These are phyloP conservation scores for Aporophyla nigra DNA, from an alignment of 2,888 invertebrate species.

Conservation along the genomic window DNA sequence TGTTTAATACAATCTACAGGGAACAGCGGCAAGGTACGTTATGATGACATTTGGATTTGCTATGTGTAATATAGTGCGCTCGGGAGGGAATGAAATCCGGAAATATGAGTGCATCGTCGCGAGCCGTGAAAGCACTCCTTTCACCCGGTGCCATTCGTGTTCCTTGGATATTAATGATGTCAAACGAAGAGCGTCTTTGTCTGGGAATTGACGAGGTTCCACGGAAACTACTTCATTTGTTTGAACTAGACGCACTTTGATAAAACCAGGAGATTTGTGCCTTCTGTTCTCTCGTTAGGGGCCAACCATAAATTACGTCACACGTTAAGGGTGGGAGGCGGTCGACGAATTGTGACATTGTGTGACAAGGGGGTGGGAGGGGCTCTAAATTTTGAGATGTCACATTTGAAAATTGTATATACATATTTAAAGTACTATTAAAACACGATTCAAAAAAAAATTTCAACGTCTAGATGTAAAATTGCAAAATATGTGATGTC, in stretches of 20 bases:
- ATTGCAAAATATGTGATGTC: too few species aligned
- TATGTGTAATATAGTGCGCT: slow-evolving; percentile 78
- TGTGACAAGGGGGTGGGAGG: too few species aligned
- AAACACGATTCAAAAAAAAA: too few species aligned
- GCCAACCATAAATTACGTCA: too few species aligned
- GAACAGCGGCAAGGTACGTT: slow-evolving; percentile 81
- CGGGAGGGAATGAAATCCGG: slow-evolving; percentile 78
- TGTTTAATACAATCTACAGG: slow-evolving; percentile 85
- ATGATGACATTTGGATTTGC: slow-evolving; percentile 81
- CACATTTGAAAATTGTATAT: too few species aligned
- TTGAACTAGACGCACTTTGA: slow-evolving; percentile 65
- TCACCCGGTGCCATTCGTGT: slow-evolving; percentile 70
- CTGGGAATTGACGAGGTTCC: slow-evolving; percentile 76
- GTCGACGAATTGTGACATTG: too few species aligned
- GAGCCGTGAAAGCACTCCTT: slow-evolving; percentile 72
- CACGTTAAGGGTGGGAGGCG: too few species aligned
- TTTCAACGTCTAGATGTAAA: too few species aligned
- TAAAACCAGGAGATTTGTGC: slow-evolving; percentile 46
- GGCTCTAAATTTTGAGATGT: too few species aligned
- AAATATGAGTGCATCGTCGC: slow-evolving; percentile 82
- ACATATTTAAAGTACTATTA: too few species aligned
- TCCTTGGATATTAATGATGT: slow-evolving; percentile 80
- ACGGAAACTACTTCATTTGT: slow-evolving; percentile 71
- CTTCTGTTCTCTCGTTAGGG: slow-evolving; percentile 44
- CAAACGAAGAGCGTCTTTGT: slow-evolving; percentile 77